Percentiles rank a stretch among this genome's conserved stretches.
Evolutionary conservation across 2,113 vertebrate species (phyloP).

Genomic region (Chaenocephalus aceratus): DNA sequence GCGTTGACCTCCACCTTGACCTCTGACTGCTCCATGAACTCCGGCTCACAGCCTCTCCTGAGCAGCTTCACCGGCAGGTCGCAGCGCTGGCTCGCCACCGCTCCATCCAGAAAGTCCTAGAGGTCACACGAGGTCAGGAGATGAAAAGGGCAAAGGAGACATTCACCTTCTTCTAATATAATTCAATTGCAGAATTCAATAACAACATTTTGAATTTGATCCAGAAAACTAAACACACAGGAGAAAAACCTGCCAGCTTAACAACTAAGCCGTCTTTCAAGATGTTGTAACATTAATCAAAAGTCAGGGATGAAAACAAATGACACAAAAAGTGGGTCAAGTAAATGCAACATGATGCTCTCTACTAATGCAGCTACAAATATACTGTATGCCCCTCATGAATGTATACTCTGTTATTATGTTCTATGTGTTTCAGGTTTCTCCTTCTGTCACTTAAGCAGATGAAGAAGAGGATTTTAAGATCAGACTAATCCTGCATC

Average conservation of each 20-base stretch:
- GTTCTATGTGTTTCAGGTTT: not conserved
- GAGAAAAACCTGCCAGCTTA: not conserved
- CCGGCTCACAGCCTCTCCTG: constrained; percentile 87
- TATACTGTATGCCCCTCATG: not conserved
- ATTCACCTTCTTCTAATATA: not conserved
- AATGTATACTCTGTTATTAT: not conserved
- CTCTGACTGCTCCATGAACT: constrained; percentile 88
- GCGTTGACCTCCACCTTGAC: constrained; percentile 85
- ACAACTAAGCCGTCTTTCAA: too few species aligned
- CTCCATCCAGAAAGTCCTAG: constrained; percentile 91
- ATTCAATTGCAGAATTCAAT: not conserved
- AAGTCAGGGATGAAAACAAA: not conserved
- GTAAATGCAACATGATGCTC: not conserved
- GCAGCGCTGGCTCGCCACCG: constrained; percentile 87
- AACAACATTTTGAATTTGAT: not conserved
- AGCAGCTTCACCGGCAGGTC: constrained; percentile 88
- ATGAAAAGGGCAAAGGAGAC: not conserved
- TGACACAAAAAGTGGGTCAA: constrained; percentile 1
- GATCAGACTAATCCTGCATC: constrained; percentile 1
- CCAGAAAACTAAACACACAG: not conserved
- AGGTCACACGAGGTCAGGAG: constrained; percentile 31
- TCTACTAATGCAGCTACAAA: not conserved
- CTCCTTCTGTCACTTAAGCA: constrained; percentile 3
- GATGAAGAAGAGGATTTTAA: not conserved
- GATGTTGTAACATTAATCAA: not conserved